Evolutionary conservation across 2,888 invertebrate species (phyloP).

Genomic region (Trissolcus brochymenae): DNA sequence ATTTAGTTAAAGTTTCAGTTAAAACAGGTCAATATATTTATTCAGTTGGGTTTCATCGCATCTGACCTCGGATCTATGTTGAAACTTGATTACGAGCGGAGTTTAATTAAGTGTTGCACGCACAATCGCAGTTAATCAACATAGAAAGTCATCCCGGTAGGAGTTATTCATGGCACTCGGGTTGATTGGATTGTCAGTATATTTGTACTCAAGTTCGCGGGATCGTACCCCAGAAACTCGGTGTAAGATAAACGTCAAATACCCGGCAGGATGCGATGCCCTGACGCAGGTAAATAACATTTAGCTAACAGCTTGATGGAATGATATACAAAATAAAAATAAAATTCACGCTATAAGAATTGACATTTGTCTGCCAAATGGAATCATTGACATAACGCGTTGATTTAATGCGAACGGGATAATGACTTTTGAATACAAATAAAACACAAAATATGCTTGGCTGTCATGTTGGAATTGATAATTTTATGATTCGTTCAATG

Average conservation of each 20-base stretch:
- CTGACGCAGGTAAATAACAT: slow-evolving; percentile 15
- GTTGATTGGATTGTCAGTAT: slow-evolving; percentile 45
- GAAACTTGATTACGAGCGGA: slow-evolving; percentile 11
- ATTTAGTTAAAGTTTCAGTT: not conserved
- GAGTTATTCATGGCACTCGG: slow-evolving; percentile 38
- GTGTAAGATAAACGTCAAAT: slow-evolving; percentile 36
- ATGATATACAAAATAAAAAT: slow-evolving; percentile 4
- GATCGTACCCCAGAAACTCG: slow-evolving; percentile 16
- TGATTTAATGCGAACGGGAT: no score
- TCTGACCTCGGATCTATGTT: slow-evolving; percentile 5
- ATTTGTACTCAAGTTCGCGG: slow-evolving; percentile 34
- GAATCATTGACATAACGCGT: no score
- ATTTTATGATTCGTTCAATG: no score
- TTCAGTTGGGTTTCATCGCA: not conserved
- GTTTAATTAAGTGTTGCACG: slow-evolving; percentile 41
- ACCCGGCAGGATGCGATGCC: slow-evolving; percentile 2
- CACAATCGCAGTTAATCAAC: slow-evolving; percentile 46
- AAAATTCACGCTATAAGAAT: no score
- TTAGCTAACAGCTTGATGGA: not conserved
- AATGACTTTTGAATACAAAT: no score
- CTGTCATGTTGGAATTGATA: no score
- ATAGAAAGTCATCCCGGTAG: slow-evolving; percentile 23
- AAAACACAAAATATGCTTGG: no score
- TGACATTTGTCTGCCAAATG: no score
- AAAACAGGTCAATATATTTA: not conserved